Percentiles rank a stretch among this genome's conserved stretches.
Conservation (phyloP, 2,113 vertebrate species). For the Argyrosomus japonicus region DNA sequence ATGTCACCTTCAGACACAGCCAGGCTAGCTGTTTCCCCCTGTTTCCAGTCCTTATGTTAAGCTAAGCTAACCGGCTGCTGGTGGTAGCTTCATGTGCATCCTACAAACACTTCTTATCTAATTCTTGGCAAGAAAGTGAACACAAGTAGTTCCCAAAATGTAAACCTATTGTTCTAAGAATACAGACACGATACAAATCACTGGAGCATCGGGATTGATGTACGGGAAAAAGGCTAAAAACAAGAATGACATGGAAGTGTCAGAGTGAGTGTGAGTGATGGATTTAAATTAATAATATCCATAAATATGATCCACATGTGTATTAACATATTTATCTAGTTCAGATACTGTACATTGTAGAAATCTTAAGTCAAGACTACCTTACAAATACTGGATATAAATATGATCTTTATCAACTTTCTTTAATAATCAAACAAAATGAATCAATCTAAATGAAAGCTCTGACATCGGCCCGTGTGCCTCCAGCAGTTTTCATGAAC, state of each 20-base stretch:
- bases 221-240: neutral
- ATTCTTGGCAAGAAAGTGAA: neutral
- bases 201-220: neutral
- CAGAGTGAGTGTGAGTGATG: neutral
- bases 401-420: neutral
- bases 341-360: neutral
- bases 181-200: neutral
- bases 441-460: neutral
- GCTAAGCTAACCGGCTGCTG: neutral
- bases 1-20: neutral
- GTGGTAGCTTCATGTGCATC: neutral
- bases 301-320: neutral
- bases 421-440: neutral
- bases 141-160: neutral
- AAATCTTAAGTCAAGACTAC: no score
- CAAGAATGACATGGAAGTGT: no score
- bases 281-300: neutral
- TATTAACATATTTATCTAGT: neutral
- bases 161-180: neutral
- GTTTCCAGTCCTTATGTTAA: neutral
- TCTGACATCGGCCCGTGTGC: neutral
- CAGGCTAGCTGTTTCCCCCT: neutral
- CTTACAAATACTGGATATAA: neutral
- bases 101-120: neutral
- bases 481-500: neutral